phyloP scores from a whole-genome alignment of 2,888 invertebrate genomes.

The Ypsolopha scabrella region DNA sequence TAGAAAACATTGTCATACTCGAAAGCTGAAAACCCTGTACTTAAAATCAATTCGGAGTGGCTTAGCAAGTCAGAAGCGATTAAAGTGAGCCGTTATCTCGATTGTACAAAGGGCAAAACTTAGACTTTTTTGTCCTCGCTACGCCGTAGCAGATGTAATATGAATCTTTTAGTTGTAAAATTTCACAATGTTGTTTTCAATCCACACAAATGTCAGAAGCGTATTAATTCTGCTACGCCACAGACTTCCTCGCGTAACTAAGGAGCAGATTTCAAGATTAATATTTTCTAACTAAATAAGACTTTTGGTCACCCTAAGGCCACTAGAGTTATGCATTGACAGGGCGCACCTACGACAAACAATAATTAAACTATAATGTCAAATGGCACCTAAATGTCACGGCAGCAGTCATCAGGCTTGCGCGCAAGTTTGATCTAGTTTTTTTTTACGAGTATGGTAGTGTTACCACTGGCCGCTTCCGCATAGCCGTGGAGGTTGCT shows the following conservation, averaged over 20 bases:
- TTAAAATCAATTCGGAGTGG: not conserved
- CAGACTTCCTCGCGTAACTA: not conserved
- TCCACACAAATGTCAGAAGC: too few relatives aligned
- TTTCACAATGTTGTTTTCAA: too few relatives aligned
- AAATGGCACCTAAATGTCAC: conserved; percentile 60
- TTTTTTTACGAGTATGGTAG: too few relatives aligned
- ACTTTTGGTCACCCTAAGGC: not conserved
- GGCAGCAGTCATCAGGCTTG: not conserved
- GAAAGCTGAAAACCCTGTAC: not conserved
- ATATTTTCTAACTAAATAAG: not conserved
- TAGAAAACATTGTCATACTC: too few relatives aligned
- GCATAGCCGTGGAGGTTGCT: too few relatives aligned
- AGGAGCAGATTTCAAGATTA: not conserved
- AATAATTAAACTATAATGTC: conserved; percentile 65
- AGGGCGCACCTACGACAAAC: conserved; percentile 49
- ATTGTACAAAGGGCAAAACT: not conserved
- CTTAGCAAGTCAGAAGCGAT: not conserved
- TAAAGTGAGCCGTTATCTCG: too few relatives aligned
- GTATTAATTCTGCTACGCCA: not conserved
- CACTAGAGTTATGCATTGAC: conserved; percentile 32
- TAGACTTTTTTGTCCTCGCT: not conserved
- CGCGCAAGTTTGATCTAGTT: too few relatives aligned
- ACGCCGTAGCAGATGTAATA: not conserved
- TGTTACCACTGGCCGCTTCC: too few relatives aligned
- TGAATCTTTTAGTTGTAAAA: too few relatives aligned